Base-by-base conservation (phyloP, 2,113 vertebrate genomes). In the Lepus europaeus region DNA sequence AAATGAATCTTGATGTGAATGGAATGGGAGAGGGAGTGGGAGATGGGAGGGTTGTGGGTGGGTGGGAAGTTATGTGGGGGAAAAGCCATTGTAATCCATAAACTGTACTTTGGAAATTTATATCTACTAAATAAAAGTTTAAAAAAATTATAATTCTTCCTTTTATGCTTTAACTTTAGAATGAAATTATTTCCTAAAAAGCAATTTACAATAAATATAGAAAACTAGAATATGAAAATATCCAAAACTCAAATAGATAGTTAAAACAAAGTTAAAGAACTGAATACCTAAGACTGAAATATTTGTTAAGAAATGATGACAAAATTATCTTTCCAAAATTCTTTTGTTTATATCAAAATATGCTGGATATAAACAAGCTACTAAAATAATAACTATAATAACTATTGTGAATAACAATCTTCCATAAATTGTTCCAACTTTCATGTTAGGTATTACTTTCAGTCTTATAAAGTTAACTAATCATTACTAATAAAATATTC, bases 151-250 rank as follows among this genome's bases (percentile, higher is more conserved):
- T 36, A 36, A 36, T 36, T 36, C 56, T 17, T 56, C 17, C 56
- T 56, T 17, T 17, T 56, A 39, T 53, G 36, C 4, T 64, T 78
- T 92, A 91, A 56, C 5, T 49, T 81, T 73, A 88, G 6, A 90
- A 91, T 89, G 1, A 91, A 96, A 83, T 59, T 49, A 1, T 76
- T 59, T 61, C 63, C 19, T 22, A 22, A 84, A 84, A 83, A 79
- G 13, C 0, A 91, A 89, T 73, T 51, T 31, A 76, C 78, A 77
- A 78, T 25, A 68, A 33, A 70, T 59, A 72, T 70, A 68, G 16
- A 83, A 64, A 79, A 89, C 6, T 84, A 1, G 2, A 79, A 84
- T 83, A 61, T 53, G 12, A 92, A 87, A 89, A 85, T 25, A 72
- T 1, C 45, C 5, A n/a, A 5, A 9, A 2, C 2, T 82, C n/a